A percentile compares a stretch with the other conserved stretches of the same genome.
Evolutionary conservation across 1,140 invertebrate genomes (phyloP).

Genomic region (Lysiphlebus fabarum): DNA sequence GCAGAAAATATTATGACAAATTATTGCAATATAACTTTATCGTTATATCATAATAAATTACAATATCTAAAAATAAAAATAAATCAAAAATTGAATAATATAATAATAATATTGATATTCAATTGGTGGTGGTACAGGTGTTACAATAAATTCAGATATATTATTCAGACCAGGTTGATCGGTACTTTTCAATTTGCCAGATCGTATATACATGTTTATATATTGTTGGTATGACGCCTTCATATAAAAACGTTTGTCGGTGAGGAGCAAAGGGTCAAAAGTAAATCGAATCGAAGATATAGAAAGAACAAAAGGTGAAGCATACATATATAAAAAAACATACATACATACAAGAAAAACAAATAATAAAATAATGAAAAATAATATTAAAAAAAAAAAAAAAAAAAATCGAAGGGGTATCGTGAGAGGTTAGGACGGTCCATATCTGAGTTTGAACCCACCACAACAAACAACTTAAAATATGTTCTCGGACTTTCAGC

Average conservation of each 20-base stretch:
- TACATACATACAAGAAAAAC: conserved; percentile 6
- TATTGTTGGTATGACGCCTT: conserved; percentile 32
- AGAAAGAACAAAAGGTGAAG: not conserved
- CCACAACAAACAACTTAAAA: not conserved
- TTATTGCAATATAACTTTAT: not conserved
- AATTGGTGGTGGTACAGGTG: conserved; percentile 41
- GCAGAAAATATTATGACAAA: too few species aligned
- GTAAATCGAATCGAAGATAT: not conserved
- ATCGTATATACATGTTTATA: conserved; percentile 55
- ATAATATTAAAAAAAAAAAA: conserved; percentile 21
- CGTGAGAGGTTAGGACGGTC: conserved; percentile 32
- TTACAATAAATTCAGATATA: conserved; percentile 56
- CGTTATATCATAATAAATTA: not conserved
- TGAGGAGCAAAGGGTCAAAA: conserved; percentile 25
- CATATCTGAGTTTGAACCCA: conserved; percentile 8
- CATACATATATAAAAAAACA: conserved; percentile 14
- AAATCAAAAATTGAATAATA: conserved; percentile 18
- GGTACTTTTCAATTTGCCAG: conserved; percentile 56
- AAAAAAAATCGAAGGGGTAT: too few species aligned
- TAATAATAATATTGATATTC: not conserved
- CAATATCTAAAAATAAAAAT: conserved; percentile 1
- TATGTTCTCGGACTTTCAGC: conserved; percentile 6
- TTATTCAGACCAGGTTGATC: conserved; percentile 54
- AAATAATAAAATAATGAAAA: conserved; percentile 26
- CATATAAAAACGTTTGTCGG: conserved; percentile 20